Evolutionary conservation across 53 echinoderm and acorn worm species (phyloP).

Genomic region (Mesocentrotus franciscanus): DNA sequence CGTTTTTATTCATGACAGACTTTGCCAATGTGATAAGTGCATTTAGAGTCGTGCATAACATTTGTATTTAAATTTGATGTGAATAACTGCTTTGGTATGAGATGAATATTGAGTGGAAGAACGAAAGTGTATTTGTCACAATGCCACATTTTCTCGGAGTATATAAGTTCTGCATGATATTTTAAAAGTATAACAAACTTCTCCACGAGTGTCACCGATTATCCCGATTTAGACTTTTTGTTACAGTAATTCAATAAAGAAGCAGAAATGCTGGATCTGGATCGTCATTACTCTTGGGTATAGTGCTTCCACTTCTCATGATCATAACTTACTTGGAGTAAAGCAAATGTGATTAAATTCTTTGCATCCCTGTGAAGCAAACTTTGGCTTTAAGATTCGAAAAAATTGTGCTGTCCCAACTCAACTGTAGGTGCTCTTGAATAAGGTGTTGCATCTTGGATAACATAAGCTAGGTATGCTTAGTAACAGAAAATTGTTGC

Average conservation of each 20-base stretch:
- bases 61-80: neutral
- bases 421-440: too few relatives aligned
- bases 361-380: neutral
- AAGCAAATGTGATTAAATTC: neutral
- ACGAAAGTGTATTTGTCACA: neutral
- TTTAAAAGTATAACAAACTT: neutral
- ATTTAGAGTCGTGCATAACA: neutral
- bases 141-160: neutral
- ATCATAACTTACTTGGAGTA: too few relatives aligned
- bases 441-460: too few relatives aligned
- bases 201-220: neutral
- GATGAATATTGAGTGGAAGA: neutral
- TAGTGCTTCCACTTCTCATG: too few relatives aligned
- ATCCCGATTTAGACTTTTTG: too few relatives aligned
- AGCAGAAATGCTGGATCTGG: too few relatives aligned
- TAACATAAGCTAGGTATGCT: too few relatives aligned
- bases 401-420: neutral
- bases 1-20: neutral
- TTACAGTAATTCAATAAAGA: too few relatives aligned
- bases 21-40: neutral
- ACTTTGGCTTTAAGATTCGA: neutral
- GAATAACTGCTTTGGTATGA: neutral
- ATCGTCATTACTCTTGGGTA: too few relatives aligned
- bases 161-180: neutral
- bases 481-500: too few relatives aligned